Percentiles rank a stretch among this genome's conserved stretches.
These are phyloP conservation scores for Dryas iulia DNA, from an alignment of 1,140 invertebrate species.

Conservation along the genomic window DNA sequence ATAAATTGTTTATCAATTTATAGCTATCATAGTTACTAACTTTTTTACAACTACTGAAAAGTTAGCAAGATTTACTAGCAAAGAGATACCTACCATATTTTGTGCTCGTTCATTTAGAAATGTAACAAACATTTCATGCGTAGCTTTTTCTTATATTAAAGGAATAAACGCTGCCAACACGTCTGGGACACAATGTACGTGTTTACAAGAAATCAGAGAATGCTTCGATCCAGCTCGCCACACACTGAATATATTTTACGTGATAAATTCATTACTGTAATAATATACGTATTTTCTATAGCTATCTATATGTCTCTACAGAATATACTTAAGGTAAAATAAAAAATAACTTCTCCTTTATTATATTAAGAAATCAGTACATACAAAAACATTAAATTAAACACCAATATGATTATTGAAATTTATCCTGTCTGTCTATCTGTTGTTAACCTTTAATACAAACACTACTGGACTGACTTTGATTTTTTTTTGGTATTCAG, in stretches of 20 bases:
- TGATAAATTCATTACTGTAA: slow-evolving; percentile 43
- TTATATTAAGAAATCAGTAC: too few relatives aligned
- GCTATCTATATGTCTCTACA: background rate
- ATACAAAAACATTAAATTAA: too few relatives aligned
- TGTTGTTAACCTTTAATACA: too few relatives aligned
- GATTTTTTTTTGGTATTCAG: too few relatives aligned
- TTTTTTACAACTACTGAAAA: too few relatives aligned
- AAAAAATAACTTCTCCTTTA: background rate
- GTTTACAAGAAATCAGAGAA: slow-evolving; percentile 64
- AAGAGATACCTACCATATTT: background rate
- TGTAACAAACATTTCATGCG: slow-evolving; percentile 54
- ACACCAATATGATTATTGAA: too few relatives aligned
- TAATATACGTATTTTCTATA: background rate
- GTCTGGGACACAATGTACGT: slow-evolving; percentile 60
- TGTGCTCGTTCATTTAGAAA: slow-evolving; percentile 41
- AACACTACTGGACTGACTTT: too few relatives aligned
- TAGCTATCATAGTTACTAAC: too few relatives aligned
- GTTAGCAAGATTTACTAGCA: background rate
- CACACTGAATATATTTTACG: slow-evolving; percentile 46
- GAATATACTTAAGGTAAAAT: background rate
- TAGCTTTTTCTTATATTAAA: slow-evolving; percentile 50
- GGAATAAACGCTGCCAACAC: slow-evolving; percentile 48
- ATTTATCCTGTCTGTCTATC: too few relatives aligned
- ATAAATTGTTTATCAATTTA: too few relatives aligned
- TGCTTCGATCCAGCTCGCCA: slow-evolving; percentile 32